These are phyloP conservation scores for Patella pellucida DNA, from an alignment of 2,888 invertebrate genomes.

Conservation along the genomic window DNA sequence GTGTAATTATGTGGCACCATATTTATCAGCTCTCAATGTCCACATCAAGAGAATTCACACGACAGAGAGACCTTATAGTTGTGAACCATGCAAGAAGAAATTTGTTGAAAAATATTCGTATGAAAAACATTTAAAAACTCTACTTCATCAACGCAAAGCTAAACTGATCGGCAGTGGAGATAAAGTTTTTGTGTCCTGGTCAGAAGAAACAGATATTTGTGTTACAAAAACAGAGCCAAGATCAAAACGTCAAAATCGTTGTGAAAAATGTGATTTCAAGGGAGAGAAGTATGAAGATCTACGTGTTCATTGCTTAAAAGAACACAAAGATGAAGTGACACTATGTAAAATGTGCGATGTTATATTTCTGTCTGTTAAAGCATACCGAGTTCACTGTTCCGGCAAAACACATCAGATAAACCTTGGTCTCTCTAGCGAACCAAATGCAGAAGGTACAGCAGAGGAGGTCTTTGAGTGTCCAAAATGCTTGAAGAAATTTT, in stretches of 20 bases:
- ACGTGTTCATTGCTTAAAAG: constrained; percentile 56
- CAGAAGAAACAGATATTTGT: background rate
- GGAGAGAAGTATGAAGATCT: constrained; percentile 53
- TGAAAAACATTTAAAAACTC: constrained; percentile 27
- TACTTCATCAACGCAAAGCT: constrained; percentile 26
- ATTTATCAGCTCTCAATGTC: constrained; percentile 38
- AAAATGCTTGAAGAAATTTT: constrained; percentile 59
- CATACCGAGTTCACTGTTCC: constrained; percentile 53
- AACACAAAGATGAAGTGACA: constrained; percentile 53
- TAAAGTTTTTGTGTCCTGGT: background rate
- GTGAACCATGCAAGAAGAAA: constrained; percentile 42
- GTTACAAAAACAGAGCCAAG: background rate
- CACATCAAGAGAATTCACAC: constrained; percentile 45
- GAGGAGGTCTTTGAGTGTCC: constrained; percentile 48
- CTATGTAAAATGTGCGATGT: constrained; percentile 60
- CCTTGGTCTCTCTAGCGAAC: constrained; percentile 32
- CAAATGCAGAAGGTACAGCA: constrained; percentile 30
- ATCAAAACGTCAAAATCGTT: constrained; percentile 39
- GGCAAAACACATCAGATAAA: constrained; percentile 57
- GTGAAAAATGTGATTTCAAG: constrained; percentile 60
- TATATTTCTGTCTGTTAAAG: constrained; percentile 55
- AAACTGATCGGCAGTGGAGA: background rate
- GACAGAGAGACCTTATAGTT: constrained; percentile 40
- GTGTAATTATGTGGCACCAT: constrained; percentile 41
- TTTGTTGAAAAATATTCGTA: constrained; percentile 40